Percentiles rank a stretch among this genome's conserved stretches.
These are phyloP conservation scores for Halcyon chelicuti DNA, from an alignment of 2,797 vertebrate species.

Conservation along the genomic window DNA sequence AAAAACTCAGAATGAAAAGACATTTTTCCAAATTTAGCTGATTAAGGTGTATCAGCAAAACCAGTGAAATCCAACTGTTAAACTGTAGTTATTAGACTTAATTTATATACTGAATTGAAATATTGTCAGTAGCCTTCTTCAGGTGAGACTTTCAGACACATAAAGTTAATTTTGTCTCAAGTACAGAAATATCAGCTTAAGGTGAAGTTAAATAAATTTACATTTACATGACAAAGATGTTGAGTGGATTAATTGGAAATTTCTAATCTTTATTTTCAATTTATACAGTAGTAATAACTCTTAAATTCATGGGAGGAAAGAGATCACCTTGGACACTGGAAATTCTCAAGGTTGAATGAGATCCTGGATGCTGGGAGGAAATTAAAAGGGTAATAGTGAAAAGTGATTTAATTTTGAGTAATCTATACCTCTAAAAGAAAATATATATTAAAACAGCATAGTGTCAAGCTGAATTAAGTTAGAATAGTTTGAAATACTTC, in stretches of 20 bases:
- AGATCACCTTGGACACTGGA: not conserved
- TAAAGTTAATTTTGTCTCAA: not conserved
- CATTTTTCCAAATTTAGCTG: not conserved
- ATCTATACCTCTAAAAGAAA: not conserved
- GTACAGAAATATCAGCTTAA: not conserved
- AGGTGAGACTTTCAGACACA: accelerated
- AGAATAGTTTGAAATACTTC: not conserved
- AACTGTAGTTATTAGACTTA: not conserved
- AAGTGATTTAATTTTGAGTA: not conserved
- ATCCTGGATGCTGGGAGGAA: not conserved
- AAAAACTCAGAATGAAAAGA: not conserved
- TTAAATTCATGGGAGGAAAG: not conserved
- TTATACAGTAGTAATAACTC: not conserved
- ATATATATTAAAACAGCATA: not conserved
- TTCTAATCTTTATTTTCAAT: not conserved
- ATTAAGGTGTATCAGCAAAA: not conserved
- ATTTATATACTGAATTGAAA: not conserved
- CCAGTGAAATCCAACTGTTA: not conserved
- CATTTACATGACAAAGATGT: not conserved
- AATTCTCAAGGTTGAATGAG: not conserved
- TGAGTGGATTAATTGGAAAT: not conserved
- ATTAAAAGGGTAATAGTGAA: not conserved
- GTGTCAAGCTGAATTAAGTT: not conserved
- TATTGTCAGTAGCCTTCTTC: accelerated
- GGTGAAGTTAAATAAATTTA: not conserved